A percentile compares a stretch with the other conserved stretches of the same genome.
phyloP scores from a whole-genome alignment of 1,140 invertebrate species.

The Orussus abietinus region DNA sequence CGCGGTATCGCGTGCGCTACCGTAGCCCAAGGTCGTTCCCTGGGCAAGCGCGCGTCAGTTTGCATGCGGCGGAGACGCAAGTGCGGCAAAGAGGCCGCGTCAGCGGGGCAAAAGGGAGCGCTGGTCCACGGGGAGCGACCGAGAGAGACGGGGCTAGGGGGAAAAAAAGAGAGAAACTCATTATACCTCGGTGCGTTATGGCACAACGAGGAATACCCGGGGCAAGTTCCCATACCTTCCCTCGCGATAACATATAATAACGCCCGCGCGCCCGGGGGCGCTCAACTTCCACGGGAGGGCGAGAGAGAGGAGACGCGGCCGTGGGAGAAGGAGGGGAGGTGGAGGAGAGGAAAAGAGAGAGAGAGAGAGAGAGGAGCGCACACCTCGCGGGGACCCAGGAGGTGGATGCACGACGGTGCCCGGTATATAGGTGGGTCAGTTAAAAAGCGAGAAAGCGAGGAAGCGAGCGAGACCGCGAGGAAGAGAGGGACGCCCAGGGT shows the following conservation, averaged over 20 bases:
- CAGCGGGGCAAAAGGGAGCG: conserved; percentile 3
- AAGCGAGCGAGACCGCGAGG: conserved; percentile 7
- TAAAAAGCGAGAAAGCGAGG: conserved; percentile 6
- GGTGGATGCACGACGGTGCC: neutral
- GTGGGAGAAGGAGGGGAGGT: conserved; percentile 8
- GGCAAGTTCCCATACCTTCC: conserved; percentile 50
- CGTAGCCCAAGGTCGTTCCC: neutral
- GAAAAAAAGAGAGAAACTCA: conserved; percentile 7
- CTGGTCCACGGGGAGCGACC: neutral
- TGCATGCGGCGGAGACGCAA: neutral
- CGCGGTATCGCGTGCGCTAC: too few relatives aligned
- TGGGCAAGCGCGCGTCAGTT: neutral
- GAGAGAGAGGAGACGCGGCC: conserved; percentile 10
- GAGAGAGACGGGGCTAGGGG: conserved; percentile 6
- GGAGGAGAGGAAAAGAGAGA: conserved; percentile 6
- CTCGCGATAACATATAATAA: conserved; percentile 45
- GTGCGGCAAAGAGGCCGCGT: neutral
- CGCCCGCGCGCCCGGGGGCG: conserved; percentile 33
- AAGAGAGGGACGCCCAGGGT: conserved; percentile 11
- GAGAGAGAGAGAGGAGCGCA: conserved; percentile 13
- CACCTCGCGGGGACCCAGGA: neutral
- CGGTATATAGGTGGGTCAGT: conserved; percentile 5
- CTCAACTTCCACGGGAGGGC: conserved; percentile 30
- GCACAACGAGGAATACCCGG: conserved; percentile 33
- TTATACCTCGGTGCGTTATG: conserved; percentile 38